Evolutionary conservation across 2,113 vertebrate species (phyloP).

Genomic region (Leptobrachium ailaonicum): DNA sequence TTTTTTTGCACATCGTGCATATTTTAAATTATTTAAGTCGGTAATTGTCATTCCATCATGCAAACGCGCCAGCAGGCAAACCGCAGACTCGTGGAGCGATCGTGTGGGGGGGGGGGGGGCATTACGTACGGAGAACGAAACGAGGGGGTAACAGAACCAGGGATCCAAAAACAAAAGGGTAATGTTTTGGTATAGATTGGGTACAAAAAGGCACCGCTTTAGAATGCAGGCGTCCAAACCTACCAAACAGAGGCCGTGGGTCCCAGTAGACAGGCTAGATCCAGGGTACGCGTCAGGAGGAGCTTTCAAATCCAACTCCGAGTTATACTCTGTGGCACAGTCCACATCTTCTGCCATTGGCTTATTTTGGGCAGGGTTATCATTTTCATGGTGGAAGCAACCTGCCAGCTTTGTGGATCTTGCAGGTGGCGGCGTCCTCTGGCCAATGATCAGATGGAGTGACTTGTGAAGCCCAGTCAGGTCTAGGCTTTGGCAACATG

Average conservation of each 20-base stretch:
- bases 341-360: conserved; percentile 36
- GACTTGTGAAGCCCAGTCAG: conserved; percentile 62
- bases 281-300: conserved; percentile 29
- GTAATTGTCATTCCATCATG: too few relatives aligned
- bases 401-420: conserved; percentile 52
- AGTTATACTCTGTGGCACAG: background rate
- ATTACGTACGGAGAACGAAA: background rate
- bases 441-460: conserved; percentile 61
- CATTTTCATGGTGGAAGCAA: conserved; percentile 5
- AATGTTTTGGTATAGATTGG: background rate
- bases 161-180: background rate
- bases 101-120: conserved; percentile 2
- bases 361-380: background rate
- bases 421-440: conserved; percentile 45
- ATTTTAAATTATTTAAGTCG: too few relatives aligned
- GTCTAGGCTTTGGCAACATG: conserved; percentile 51
- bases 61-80: too few relatives aligned
- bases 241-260: conserved; percentile 55
- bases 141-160: background rate
- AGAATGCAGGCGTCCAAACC: conserved; percentile 46
- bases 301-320: conserved; percentile 19
- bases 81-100: background rate
- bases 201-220: background rate
- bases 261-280: conserved; percentile 47
- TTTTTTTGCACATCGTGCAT: too few relatives aligned